A percentile compares a stretch with the other conserved stretches of the same genome.
phyloP scores from a whole-genome alignment of 2,888 invertebrate species.

The Drosophila anceps region DNA sequence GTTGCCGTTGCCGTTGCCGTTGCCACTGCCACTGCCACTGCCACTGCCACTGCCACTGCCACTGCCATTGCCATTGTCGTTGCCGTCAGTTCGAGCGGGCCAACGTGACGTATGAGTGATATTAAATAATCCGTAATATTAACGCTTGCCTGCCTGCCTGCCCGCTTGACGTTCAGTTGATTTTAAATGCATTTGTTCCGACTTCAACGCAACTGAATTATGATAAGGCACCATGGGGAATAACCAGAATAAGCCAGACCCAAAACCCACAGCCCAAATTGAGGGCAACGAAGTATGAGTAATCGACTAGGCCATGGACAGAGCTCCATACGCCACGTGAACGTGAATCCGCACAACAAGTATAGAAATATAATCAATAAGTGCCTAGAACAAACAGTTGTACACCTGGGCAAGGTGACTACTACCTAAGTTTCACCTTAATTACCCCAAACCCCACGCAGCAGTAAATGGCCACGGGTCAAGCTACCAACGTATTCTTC shows the following conservation, averaged over 20 bases:
- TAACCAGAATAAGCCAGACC: conserved; percentile 2
- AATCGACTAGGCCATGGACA: conserved; percentile 21
- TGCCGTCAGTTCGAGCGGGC: conserved; percentile 6
- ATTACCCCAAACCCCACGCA: conserved; percentile 42
- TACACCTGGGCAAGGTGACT: conserved; percentile 1
- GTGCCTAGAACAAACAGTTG: conserved; percentile 12
- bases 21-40: neutral
- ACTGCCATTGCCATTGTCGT: neutral
- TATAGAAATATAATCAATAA: conserved; percentile 41
- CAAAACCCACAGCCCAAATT: conserved; percentile 1
- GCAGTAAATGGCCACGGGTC: conserved; percentile 3
- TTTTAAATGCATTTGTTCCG: conserved; percentile 49
- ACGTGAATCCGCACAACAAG: conserved; percentile 12
- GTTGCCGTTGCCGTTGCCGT: neutral
- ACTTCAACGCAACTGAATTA: conserved; percentile 23
- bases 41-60: neutral
- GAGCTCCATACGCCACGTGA: neutral
- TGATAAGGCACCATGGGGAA: conserved; percentile 30
- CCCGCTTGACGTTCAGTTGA: conserved; percentile 15
- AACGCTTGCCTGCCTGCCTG: conserved; percentile 27
- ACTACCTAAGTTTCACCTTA: conserved; percentile 48
- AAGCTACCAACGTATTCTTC: conserved; percentile 4
- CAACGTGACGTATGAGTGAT: conserved; percentile 63
- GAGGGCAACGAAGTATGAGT: conserved; percentile 20
- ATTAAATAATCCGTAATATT: conserved; percentile 63